phyloP scores from a whole-genome alignment of 2,797 vertebrate genomes.

The Hylomyscus alleni region DNA sequence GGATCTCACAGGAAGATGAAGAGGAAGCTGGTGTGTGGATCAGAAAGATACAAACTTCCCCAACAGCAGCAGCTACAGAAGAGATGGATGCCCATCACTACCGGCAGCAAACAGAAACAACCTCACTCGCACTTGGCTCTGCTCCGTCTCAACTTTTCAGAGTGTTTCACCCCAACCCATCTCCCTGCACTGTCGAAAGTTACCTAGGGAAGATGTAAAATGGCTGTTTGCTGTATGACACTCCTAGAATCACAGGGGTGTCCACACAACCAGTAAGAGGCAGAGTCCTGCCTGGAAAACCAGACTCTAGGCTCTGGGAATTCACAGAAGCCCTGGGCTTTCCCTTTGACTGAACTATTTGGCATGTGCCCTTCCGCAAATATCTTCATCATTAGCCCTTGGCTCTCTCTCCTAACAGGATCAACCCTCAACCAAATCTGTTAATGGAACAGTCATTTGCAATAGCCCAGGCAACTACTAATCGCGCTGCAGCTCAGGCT shows the following conservation, averaged over 20 bases:
- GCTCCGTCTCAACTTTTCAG: neutral
- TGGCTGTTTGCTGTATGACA: neutral
- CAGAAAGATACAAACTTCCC: neutral
- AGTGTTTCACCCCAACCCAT: neutral
- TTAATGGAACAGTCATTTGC: conserved; percentile 19
- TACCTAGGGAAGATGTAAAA: neutral
- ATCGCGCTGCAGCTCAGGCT: neutral
- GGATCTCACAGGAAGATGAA: neutral
- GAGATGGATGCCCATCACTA: neutral
- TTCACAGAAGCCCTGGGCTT: no score
- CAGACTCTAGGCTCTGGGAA: neutral
- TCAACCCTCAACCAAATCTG: conserved; percentile 53
- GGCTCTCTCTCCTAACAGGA: conserved; percentile 42
- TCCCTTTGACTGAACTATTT: neutral
- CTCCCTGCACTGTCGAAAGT: neutral
- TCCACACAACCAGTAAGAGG: neutral
- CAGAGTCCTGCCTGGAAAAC: neutral
- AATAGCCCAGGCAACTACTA: conserved; percentile 55
- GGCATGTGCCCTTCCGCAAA: neutral
- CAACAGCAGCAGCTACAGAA: neutral
- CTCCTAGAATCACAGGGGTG: neutral
- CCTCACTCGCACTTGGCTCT: neutral
- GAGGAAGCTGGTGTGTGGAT: neutral
- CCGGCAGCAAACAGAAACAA: neutral
- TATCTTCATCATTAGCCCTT: conserved; percentile 25